Evolutionary conservation across 2,797 vertebrate genomes (phyloP), one percentile per base, ranked within the genome.

Genomic region (Simalia tracyae): DNA sequence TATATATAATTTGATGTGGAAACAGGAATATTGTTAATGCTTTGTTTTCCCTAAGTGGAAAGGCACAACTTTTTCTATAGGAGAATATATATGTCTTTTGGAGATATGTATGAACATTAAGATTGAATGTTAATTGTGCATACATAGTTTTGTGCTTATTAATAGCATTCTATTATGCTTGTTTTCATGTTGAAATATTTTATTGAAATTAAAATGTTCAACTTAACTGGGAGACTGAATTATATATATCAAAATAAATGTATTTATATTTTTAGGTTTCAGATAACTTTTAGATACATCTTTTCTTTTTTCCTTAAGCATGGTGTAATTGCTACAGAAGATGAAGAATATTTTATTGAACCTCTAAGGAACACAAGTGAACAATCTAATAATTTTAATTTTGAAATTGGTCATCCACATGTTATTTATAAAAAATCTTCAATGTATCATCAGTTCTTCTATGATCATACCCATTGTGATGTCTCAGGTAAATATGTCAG

Each of bases 341-440:
- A 99, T 96, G 99, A 99, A 94, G 98, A 99, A 94, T 99, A 99
- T 98, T 98, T 99, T 98, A 99, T 99, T 97, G 99, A 99, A 97
- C 99, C 99, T 97, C 98, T 99, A 98, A 98, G 98, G 97, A 99
- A 99, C 96, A 96, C 96, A 95, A 98, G 98, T 95, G 96, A 98
- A 97, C 97, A 98, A 97, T 98, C 98, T 96, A 97, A 97, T 96
- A 97, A 98, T 95, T 98, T 98, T 97, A 98, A 96, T 97, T 98
- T 98, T 94, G 98, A 98, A 96, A 98, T 98, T 94, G 99, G 98
- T 95, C 99, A 99, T 97, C 98, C 98, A 97, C 99, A 99, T 97
- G 98, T 99, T 98, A 98, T 99, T 98, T 99, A 99, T 98, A 99
- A 99, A 98, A 99, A 98, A 96, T 99, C 99, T 98, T 98, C 98